Evolutionary conservation across 2,113 vertebrate genomes (phyloP), one percentile per base, ranked within the genome.

Genomic region (Platysteira castanea): DNA sequence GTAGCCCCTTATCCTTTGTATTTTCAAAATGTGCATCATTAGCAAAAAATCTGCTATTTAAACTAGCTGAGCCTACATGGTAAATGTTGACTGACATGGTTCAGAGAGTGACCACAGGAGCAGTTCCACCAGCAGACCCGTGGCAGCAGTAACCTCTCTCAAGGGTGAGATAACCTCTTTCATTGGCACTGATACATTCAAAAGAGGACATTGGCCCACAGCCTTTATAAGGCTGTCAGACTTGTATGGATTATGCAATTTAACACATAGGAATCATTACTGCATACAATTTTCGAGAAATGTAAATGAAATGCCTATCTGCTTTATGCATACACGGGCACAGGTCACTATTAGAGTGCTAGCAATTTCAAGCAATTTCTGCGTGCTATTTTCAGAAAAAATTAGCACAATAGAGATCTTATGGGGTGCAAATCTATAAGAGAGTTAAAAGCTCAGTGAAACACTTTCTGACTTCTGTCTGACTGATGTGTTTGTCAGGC

Each of bases 331-430:
- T 80, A 88, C 37, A 26, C 57, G 73, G 84, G 47, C 94, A 92
- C 33, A 92, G 92, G 95, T 97, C 94, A 52, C 88, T 92, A 31
- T 80, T 67, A 88, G 71, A 88, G 81, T 83, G 91, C 81, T 89
- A 91, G 94, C 84, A 95, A 95, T 96, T 97, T 91, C 82, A 80
- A 88, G 82, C 75, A 85, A 95, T 97, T 93, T 94, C 95, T 96
- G 68, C 15, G n/a, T 7, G 44, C 52, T 84, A 83, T 87, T 96
- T 94, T 93, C 17, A 13, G 78, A 27, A 86, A 79, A 95, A 95
- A 93, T 35, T 84, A 93, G 64, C 82, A 77, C 92, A 90, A 94
- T 47, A 56, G 30, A 44, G 80, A 91, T 52, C 54, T 86, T 91
- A 67, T 9, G 14, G 52, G 60, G 33, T 81, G 85, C 91, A 94